Percentiles rank a stretch among this genome's conserved stretches.
Conservation (phyloP, 2,113 vertebrate genomes). For the Tapirus terrestris region DNA sequence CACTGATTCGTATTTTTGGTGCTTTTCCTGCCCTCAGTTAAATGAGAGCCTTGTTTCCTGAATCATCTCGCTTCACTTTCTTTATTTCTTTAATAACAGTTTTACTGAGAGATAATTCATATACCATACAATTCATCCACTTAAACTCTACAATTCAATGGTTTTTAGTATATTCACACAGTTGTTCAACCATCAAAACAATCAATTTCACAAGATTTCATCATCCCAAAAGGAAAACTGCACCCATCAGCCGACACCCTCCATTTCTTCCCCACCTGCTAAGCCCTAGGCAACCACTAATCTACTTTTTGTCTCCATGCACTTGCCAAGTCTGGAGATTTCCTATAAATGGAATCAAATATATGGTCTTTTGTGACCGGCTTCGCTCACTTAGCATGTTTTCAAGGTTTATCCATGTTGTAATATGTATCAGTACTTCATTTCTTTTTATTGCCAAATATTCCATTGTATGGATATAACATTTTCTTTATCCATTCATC, state of each 20-base stretch:
- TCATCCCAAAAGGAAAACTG: background rate
- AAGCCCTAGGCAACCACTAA: background rate
- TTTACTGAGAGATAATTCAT: background rate
- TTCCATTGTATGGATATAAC: background rate
- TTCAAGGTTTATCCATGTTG: background rate
- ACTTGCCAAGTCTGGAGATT: background rate
- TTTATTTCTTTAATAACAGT: background rate
- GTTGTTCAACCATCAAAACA: background rate
- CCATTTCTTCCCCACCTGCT: background rate
- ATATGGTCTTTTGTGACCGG: background rate
- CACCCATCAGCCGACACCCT: background rate
- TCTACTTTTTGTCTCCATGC: background rate
- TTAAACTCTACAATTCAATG: background rate
- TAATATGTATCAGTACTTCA: background rate
- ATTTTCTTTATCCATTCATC: background rate
- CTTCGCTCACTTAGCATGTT: background rate
- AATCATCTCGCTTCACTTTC: background rate
- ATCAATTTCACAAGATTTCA: background rate
- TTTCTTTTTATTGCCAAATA: background rate
- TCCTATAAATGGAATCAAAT: background rate
- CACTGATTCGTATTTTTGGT: background rate
- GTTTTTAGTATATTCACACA: background rate
- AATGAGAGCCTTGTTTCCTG: constrained; percentile 6
- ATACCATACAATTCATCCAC: background rate
- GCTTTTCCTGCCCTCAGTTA: background rate